phyloP scores from a whole-genome alignment of 2,113 vertebrate species.

The Corythaixoides concolor region DNA sequence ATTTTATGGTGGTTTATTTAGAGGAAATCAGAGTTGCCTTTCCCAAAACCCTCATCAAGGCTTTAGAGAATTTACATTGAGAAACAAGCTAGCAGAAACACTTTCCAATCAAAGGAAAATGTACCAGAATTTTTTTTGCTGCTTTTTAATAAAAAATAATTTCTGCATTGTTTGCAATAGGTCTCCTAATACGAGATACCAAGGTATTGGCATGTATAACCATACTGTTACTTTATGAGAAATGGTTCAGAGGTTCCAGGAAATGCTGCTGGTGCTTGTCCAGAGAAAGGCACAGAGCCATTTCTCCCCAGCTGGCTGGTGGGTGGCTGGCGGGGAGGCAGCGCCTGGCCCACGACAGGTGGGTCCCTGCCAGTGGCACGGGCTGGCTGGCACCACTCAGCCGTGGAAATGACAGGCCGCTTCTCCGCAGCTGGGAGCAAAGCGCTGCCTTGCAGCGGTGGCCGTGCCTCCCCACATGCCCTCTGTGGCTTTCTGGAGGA shows the following conservation, averaged over 20 bases:
- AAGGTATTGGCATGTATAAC: fast-evolving
- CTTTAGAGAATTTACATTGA: neutral
- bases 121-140: neutral
- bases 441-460: neutral
- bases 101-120: neutral
- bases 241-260: neutral
- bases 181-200: neutral
- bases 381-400: neutral
- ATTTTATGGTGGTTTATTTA: neutral
- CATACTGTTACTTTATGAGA: neutral
- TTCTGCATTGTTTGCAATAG: neutral
- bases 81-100: neutral
- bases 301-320: neutral
- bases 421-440: neutral
- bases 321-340: neutral
- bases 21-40: neutral
- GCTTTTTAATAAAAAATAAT: neutral
- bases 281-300: neutral
- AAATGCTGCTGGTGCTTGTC: neutral
- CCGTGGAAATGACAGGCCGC: fast-evolving
- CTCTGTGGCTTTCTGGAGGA: neutral
- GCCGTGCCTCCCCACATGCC: fast-evolving
- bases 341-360: neutral
- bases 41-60: neutral
- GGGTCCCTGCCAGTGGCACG: neutral